These are phyloP conservation scores for Echeneis naucrates DNA, from an alignment of 2,797 vertebrate genomes.

Conservation along the genomic window DNA sequence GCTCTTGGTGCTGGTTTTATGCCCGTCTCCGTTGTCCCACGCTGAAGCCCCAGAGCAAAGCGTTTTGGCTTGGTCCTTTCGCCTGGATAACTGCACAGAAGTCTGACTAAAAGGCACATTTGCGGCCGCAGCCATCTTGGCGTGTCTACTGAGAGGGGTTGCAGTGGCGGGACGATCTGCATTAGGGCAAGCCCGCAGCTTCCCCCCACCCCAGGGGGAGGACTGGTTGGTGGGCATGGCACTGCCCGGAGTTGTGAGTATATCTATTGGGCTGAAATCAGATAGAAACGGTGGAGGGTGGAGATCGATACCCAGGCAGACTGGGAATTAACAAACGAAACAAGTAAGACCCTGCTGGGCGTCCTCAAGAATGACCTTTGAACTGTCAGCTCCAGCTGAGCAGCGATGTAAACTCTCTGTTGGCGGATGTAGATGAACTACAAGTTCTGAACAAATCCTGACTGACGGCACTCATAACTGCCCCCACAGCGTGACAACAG, in stretches of 20 bases:
- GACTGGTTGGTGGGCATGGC: conserved; percentile 86
- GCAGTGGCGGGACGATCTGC: conserved; percentile 69
- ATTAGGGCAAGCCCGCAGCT: conserved; percentile 75
- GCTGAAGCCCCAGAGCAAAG: not conserved
- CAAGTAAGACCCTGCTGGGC: conserved; percentile 37
- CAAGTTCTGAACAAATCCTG: conserved; percentile 49
- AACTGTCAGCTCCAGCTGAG: conserved; percentile 69
- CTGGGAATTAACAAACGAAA: conserved; percentile 19
- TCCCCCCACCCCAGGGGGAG: conserved; percentile 77
- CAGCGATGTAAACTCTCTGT: conserved; percentile 7
- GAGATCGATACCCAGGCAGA: conserved; percentile 39
- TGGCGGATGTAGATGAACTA: conserved; percentile 10
- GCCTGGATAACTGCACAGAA: conserved; percentile 62
- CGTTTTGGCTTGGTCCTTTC: conserved; percentile 40
- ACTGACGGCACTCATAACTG: conserved; percentile 57
- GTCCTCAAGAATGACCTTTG: conserved; percentile 68
- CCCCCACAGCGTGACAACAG: conserved; percentile 30
- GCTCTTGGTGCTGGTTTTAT: conserved; percentile 18
- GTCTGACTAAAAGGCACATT: conserved; percentile 88
- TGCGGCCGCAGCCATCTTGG: conserved; percentile 53
- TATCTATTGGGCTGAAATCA: not conserved
- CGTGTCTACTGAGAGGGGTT: conserved; percentile 27
- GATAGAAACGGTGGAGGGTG: too few species aligned
- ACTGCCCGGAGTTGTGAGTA: not conserved
- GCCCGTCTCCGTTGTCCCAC: not conserved